Evolutionary conservation across 2,888 invertebrate genomes (phyloP).

Genomic region (Herminia tarsipennalis): DNA sequence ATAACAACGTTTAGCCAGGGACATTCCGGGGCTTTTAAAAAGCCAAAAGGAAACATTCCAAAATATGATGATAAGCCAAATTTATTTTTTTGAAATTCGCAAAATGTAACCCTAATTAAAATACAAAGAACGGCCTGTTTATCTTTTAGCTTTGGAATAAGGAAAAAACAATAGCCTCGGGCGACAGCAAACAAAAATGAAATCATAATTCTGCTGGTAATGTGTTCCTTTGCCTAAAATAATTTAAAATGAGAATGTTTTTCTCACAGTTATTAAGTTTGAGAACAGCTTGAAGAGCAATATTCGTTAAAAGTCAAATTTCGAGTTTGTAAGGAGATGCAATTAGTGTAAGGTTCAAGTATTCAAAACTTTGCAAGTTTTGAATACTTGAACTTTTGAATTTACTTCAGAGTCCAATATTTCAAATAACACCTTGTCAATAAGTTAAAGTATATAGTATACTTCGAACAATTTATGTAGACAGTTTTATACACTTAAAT

Average conservation of each 20-base stretch:
- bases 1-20: conserved; percentile 20
- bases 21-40: conserved; percentile 20
- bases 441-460: too few relatives aligned
- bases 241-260: conserved; percentile 18
- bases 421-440: too few relatives aligned
- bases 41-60: conserved; percentile 9
- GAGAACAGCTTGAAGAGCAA: conserved; percentile 39
- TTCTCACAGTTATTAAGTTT: conserved; percentile 34
- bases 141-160: conserved; percentile 9
- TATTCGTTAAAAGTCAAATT: conserved; percentile 41
- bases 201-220: neutral
- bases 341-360: conserved; percentile 53
- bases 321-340: conserved; percentile 43
- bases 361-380: conserved; percentile 21
- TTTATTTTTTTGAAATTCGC: conserved; percentile 12
- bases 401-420: conserved; percentile 8
- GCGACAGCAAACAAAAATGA: neutral
- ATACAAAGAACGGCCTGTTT: conserved; percentile 10
- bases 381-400: conserved; percentile 18
- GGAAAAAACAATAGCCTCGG: conserved; percentile 12
- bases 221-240: conserved; percentile 1
- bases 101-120: conserved; percentile 8
- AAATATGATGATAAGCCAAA: conserved; percentile 11
- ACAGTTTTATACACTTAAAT: too few relatives aligned
- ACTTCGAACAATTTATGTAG: too few relatives aligned